These are phyloP conservation scores for Drosophila quinaria DNA, from an alignment of 2,888 invertebrate species.

Conservation along the genomic window DNA sequence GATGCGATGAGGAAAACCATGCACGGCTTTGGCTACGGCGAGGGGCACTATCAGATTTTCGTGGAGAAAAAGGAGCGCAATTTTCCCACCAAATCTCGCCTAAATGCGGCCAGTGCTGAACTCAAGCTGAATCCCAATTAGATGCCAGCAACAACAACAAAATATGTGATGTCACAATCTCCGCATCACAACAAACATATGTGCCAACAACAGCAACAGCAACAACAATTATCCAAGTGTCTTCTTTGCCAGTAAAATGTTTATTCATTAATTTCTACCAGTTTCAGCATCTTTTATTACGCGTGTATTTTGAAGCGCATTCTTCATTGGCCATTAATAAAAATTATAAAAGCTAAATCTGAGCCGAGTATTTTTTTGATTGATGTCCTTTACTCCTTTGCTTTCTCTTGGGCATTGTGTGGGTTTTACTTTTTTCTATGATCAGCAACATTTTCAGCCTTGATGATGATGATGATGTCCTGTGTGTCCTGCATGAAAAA, in stretches of 20 bases:
- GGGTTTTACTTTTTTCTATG: constrained; percentile 18
- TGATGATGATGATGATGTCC: constrained; percentile 1
- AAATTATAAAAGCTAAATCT: constrained; percentile 65
- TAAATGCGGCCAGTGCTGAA: constrained; percentile 79
- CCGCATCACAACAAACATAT: constrained; percentile 31
- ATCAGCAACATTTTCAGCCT: constrained; percentile 62
- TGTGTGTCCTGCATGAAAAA: constrained; percentile 57
- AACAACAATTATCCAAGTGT: constrained; percentile 37
- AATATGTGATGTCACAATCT: neutral
- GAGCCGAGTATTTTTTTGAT: constrained; percentile 46
- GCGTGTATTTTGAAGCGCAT: constrained; percentile 37
- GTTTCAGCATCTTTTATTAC: constrained; percentile 33
- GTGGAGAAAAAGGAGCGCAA: constrained; percentile 82
- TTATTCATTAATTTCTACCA: constrained; percentile 38
- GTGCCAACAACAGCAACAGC: constrained; percentile 52
- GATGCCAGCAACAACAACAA: constrained; percentile 10
- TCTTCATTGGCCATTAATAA: constrained; percentile 72
- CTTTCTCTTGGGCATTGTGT: neutral
- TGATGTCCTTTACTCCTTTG: constrained; percentile 31
- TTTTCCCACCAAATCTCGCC: constrained; percentile 72
- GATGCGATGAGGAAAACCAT: constrained; percentile 71
- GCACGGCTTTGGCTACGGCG: constrained; percentile 79
- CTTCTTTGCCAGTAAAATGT: constrained; percentile 51
- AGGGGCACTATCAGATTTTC: constrained; percentile 81
- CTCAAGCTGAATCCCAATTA: constrained; percentile 81